Evolutionary conservation across 2,113 vertebrate species (phyloP), one percentile per base, ranked within the genome.

Genomic region (Dryoscopus gambensis): DNA sequence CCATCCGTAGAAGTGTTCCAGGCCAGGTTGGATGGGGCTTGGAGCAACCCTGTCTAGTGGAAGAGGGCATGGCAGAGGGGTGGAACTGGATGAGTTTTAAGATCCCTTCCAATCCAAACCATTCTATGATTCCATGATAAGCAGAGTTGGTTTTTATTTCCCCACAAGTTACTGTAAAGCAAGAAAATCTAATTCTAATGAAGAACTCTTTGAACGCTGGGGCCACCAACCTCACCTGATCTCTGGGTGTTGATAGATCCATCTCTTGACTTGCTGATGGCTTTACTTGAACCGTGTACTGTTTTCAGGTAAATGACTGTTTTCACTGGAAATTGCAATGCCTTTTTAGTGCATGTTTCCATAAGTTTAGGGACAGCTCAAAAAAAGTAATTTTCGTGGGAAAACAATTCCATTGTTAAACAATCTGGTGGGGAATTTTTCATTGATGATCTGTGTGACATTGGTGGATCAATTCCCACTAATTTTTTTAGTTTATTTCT

Each of bases 201-300:
- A 75, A 16, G 39, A 27, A 10, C 10, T 73, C 12, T 37, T 22
- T 68, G 27, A 50, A 39, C 27, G 9, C 11, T 6, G 30, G 28
- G 27, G 4, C 30, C 40, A 19, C 53, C 28, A 16, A 6, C 14
- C 33, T 64, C 28, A 24, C 7, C 33, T 2, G 2, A 1, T 49
- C 5, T 18, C 30, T 25, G 0, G 2, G 5, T 23, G 31, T 2
- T 25, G 62, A 6, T 3, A 31, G 56, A 59, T 37, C 8, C 7
- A 11, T 19, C 46, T 44, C 5, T 21, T 52, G 33, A 11, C 37
- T 15, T 57, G 42, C 22, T 40, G 35, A 9, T 47, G 56, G 28
- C 31, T 89, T 73, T 60, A 7, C 40, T 42, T 69, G 71, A 65
- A 15, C 20, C 27, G 31, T 42, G 31, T 6, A 4, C 37, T 5